Conservation (phyloP, 2,113 vertebrate species). For the Seriola rivoliana region DNA sequence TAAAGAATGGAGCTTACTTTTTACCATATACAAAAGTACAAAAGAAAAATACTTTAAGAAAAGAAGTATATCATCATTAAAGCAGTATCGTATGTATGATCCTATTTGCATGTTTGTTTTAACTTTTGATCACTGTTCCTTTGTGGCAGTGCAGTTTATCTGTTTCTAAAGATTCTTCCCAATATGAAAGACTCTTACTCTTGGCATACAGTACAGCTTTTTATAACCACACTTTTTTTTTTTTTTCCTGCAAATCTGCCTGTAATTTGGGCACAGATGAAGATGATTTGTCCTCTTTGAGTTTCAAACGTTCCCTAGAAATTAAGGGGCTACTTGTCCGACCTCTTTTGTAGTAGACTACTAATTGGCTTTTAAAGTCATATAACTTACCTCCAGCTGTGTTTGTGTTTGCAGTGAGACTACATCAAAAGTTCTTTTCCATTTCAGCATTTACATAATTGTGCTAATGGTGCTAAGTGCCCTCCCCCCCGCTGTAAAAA, state of each 20-base stretch:
- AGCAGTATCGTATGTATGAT: neutral
- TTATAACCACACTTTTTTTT: conserved; percentile 4
- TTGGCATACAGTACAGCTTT: neutral
- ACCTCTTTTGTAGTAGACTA: neutral
- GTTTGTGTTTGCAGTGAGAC: neutral
- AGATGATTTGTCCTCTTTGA: conserved; percentile 29
- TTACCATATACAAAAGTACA: neutral
- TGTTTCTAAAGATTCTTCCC: neutral
- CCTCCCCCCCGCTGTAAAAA: neutral
- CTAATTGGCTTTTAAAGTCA: conserved; percentile 46
- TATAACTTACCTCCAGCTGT: neutral
- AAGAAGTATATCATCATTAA: neutral
- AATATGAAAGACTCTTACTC: neutral
- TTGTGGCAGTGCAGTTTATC: neutral
- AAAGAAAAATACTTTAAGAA: neutral
- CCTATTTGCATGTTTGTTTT: neutral
- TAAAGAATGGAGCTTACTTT: neutral
- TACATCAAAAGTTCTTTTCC: neutral
- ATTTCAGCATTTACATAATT: neutral
- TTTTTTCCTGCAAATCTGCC: conserved; percentile 9
- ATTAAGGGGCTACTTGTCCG: conserved; percentile 35
- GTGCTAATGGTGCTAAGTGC: neutral
- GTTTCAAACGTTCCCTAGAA: conserved; percentile 26
- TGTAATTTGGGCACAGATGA: conserved; percentile 19
- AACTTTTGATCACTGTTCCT: neutral